These are phyloP conservation scores for Elanoides forficatus DNA, from an alignment of 2,113 vertebrate genomes.

Conservation along the genomic window DNA sequence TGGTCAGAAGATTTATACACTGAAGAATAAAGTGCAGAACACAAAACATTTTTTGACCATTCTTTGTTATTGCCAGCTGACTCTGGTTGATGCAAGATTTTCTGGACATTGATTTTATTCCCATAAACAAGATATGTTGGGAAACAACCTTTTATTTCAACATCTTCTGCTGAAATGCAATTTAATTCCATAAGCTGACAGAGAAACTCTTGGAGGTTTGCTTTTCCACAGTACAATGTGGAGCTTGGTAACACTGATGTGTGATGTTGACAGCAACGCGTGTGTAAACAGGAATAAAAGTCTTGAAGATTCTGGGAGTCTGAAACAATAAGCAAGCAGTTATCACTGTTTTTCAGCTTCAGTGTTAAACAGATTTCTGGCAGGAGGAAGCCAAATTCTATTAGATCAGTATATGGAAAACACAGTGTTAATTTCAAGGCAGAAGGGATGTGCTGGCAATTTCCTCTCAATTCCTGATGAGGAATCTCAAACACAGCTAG, in stretches of 20 bases:
- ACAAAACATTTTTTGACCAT: conserved; percentile 54
- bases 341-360: conserved; percentile 66
- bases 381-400: conserved; percentile 77
- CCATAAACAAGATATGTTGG: conserved; percentile 77
- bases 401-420: conserved; percentile 78
- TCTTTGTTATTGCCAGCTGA: conserved; percentile 32
- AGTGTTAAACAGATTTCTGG: conserved; percentile 84
- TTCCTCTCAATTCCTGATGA: conserved; percentile 59
- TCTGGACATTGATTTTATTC: conserved; percentile 46
- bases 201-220: conserved; percentile 79
- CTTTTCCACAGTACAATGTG: conserved; percentile 40
- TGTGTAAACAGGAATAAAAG: conserved; percentile 71
- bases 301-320: conserved; percentile 79
- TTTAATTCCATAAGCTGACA: conserved; percentile 83
- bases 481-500: conserved; percentile 80
- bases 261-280: conserved; percentile 44
- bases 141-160: conserved; percentile 82
- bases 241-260: conserved; percentile 60
- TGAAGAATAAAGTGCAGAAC: conserved; percentile 69
- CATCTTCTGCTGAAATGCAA: conserved; percentile 81
- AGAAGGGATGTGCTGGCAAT: conserved; percentile 74
- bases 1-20: conserved; percentile 66
- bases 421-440: conserved; percentile 75
- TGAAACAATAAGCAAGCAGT: conserved; percentile 80
- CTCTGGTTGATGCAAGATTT: background rate